Conservation (phyloP, 2,113 vertebrate species). For the Albula goreensis region DNA sequence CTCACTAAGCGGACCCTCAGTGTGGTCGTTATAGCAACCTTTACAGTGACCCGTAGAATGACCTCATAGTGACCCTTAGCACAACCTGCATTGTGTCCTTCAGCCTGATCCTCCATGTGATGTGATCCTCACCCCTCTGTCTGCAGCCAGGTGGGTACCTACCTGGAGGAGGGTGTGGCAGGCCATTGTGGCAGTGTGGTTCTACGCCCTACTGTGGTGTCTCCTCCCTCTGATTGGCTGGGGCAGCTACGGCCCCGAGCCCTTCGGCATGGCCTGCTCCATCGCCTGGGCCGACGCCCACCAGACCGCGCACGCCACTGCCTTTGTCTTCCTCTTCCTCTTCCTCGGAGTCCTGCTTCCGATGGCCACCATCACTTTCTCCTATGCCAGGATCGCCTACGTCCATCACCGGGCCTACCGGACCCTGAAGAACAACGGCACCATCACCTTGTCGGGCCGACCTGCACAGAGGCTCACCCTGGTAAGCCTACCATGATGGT, state of each 20-base stretch:
- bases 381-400: slow-evolving; percentile 75
- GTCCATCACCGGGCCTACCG: slow-evolving; percentile 24
- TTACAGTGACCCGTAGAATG: no score
- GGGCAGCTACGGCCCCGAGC: slow-evolving; percentile 78
- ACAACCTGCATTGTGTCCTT: no score
- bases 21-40: no score
- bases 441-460: slow-evolving; percentile 6
- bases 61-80: no score
- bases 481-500: slow-evolving; percentile 61
- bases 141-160: no score
- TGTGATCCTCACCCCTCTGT: no score
- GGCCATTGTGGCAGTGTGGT: slow-evolving; percentile 57
- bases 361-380: slow-evolving; percentile 65
- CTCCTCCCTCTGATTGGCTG: slow-evolving; percentile 75
- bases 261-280: slow-evolving; percentile 74
- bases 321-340: slow-evolving; percentile 76
- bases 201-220: slow-evolving; percentile 76
- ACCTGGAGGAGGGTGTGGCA: no score
- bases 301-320: slow-evolving; percentile 71
- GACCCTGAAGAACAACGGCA: no score
- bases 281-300: slow-evolving; percentile 69
- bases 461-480: slow-evolving; percentile 68
- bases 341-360: slow-evolving; percentile 71
- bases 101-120: no score
- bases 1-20: no score